Conservation (phyloP, 2,888 invertebrate species). For the Lasioglossum figueresi region DNA sequence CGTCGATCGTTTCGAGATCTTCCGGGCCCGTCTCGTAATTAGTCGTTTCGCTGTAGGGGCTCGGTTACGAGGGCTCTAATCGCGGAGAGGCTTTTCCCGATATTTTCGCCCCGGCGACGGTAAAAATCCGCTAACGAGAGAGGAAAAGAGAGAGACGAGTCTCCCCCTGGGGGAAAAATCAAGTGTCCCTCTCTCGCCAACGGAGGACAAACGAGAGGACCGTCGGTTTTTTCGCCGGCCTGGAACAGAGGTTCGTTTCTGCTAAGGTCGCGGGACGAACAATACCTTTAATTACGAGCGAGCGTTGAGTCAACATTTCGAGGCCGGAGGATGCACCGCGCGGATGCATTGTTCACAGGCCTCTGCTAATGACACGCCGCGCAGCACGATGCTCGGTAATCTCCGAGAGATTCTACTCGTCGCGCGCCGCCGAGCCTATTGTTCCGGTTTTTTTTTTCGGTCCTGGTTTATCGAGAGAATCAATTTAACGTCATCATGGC, state of each 20-base stretch:
- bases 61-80: conserved; percentile 9
- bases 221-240: not conserved
- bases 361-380: conserved; percentile 45
- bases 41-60: conserved; percentile 23
- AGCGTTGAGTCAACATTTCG: conserved; percentile 56
- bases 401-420: conserved; percentile 37
- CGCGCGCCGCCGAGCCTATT: conserved; percentile 13
- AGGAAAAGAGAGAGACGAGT: not conserved
- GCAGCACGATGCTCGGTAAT: conserved; percentile 39
- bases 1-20: conserved; percentile 3
- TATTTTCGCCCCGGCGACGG: conserved; percentile 7
- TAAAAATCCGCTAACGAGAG: conserved; percentile 29
- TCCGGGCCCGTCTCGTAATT: conserved; percentile 1
- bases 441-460: conserved; percentile 8
- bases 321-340: conserved; percentile 21
- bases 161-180: not conserved
- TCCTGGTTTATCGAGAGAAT: conserved; percentile 11
- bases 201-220: conserved; percentile 2
- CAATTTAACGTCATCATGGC: not conserved
- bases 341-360: conserved; percentile 45
- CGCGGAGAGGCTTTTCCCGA: conserved; percentile 36
- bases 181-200: not conserved
- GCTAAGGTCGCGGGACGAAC: conserved; percentile 41
- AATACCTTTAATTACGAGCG: conserved; percentile 53
- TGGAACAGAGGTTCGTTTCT: conserved; percentile 33